These are phyloP conservation scores for Lithobius niger DNA, from an alignment of 1,140 invertebrate genomes.

Conservation along the genomic window DNA sequence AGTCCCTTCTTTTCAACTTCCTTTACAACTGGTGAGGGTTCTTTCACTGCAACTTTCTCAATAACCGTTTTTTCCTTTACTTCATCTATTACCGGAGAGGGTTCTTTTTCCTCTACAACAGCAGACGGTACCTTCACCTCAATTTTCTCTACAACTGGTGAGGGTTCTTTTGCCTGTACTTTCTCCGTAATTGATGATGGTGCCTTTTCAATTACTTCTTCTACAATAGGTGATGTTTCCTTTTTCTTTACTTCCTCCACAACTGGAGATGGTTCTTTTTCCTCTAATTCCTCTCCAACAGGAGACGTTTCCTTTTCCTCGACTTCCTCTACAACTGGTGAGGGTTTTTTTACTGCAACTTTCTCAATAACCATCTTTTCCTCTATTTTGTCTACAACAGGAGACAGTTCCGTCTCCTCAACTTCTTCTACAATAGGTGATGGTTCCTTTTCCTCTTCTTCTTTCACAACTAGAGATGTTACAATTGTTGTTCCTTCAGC, in stretches of 20 bases:
- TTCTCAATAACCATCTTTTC: not conserved
- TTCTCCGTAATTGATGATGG: not conserved
- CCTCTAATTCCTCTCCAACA: not conserved
- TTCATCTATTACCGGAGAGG: not conserved
- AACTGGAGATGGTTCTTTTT: not conserved
- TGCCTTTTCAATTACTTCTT: not conserved
- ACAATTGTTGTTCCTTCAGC: not conserved
- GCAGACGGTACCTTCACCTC: not conserved
- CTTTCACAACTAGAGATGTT: not conserved
- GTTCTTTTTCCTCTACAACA: not conserved
- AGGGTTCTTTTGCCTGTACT: not conserved
- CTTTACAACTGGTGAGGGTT: not conserved
- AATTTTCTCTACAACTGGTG: not conserved
- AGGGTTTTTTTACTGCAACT: not conserved
- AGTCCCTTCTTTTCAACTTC: not conserved
- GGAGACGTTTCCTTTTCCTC: not conserved
- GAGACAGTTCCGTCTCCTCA: too few relatives aligned
- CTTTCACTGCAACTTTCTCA: not conserved
- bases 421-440: not conserved
- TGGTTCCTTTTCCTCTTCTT: not conserved
- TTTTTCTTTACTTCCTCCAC: not conserved
- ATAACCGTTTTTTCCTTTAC: not conserved
- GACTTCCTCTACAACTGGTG: conserved; percentile 4
- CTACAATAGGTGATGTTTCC: not conserved
- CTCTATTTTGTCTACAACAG: not conserved